A percentile compares a stretch with the other conserved stretches of the same genome.
These are phyloP conservation scores for Lepidothrix coronata DNA, from an alignment of 2,113 vertebrate genomes.

Conservation along the genomic window DNA sequence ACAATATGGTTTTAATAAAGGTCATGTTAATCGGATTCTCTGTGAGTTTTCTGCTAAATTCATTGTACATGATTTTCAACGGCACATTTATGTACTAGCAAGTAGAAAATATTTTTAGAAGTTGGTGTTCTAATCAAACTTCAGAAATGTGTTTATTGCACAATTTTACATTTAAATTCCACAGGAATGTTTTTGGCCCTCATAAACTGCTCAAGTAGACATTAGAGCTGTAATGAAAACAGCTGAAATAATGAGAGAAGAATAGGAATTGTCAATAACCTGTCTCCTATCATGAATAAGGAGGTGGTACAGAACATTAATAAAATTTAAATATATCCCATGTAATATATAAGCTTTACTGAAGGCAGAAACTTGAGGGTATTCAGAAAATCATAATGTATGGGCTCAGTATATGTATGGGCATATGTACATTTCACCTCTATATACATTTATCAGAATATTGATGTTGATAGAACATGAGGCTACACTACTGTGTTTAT, in stretches of 20 bases:
- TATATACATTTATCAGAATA: not conserved
- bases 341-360: not conserved
- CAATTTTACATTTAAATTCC: not conserved
- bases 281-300: not conserved
- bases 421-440: not conserved
- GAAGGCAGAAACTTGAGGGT: not conserved
- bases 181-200: not conserved
- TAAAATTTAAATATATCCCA: not conserved
- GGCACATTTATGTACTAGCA: not conserved
- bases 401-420: not conserved
- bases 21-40: not conserved
- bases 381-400: not conserved
- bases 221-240: not conserved
- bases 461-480: not conserved
- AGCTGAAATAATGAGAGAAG: not conserved
- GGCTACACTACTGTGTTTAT: not conserved
- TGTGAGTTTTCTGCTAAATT: not conserved
- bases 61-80: not conserved
- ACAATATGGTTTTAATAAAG: slow-evolving; percentile 30
- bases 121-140: not conserved
- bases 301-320: not conserved
- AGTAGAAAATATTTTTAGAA: not conserved
- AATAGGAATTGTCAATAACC: not conserved
- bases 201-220: not conserved
- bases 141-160: not conserved